These are phyloP conservation scores for Sebastes trivittatus DNA, from an alignment of 2,797 vertebrate genomes.

Conservation along the genomic window DNA sequence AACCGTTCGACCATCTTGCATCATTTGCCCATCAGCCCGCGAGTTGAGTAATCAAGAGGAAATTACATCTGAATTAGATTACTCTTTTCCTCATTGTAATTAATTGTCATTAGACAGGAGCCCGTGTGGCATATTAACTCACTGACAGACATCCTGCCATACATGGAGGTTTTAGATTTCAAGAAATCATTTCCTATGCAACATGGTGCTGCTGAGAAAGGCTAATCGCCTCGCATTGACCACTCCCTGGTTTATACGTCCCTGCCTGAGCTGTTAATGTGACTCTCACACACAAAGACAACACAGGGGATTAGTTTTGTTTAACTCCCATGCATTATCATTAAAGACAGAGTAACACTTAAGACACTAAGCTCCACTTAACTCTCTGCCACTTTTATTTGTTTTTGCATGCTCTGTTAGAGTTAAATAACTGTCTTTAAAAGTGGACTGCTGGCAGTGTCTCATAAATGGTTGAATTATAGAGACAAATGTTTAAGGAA, in stretches of 20 bases:
- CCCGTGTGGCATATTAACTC: conserved; percentile 56
- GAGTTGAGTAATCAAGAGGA: conserved; percentile 57
- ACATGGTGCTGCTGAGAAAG: conserved; percentile 26
- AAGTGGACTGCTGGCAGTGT: neutral
- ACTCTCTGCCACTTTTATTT: conserved; percentile 11
- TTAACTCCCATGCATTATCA: conserved; percentile 27
- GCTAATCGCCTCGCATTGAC: conserved; percentile 40
- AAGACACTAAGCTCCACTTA: conserved; percentile 1
- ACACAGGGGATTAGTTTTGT: conserved; percentile 40
- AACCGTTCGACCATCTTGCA: conserved; percentile 1
- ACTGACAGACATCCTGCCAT: conserved; percentile 68
- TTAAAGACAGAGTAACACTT: conserved; percentile 25
- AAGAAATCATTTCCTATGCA: conserved; percentile 59
- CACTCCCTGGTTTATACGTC: conserved; percentile 16
- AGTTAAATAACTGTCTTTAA: conserved; percentile 12
- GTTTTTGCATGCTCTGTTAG: conserved; percentile 3
- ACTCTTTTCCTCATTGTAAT: conserved; percentile 62
- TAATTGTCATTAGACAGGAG: conserved; percentile 61
- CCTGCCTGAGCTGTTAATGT: conserved; percentile 20
- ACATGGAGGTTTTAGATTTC: conserved; percentile 39
- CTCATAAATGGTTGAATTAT: conserved; percentile 21
- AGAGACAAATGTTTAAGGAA: neutral
- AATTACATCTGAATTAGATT: conserved; percentile 71
- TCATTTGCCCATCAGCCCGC: conserved; percentile 16
- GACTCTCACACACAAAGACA: conserved; percentile 12